phyloP scores from a whole-genome alignment of 1,140 invertebrate species.

The Cydia fagiglandana region DNA sequence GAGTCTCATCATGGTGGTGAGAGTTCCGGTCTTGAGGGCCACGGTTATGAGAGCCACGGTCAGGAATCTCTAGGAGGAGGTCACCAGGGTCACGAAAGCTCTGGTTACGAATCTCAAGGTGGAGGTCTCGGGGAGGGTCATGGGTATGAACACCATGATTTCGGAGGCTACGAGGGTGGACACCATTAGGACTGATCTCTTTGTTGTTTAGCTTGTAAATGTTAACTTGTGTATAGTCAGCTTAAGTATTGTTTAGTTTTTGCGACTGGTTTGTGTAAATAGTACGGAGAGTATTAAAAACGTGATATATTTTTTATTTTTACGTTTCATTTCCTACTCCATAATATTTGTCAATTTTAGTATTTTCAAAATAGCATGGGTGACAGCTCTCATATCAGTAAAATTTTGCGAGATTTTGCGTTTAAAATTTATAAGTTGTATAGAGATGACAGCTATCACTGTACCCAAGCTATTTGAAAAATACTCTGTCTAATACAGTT shows the following conservation, averaged over 20 bases:
- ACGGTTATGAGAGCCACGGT: constrained; percentile 12
- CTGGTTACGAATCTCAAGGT: constrained; percentile 35
- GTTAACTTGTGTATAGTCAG: constrained; percentile 74
- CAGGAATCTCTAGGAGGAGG: constrained; percentile 34
- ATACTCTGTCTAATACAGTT: no score
- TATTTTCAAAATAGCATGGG: no score
- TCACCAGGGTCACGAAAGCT: constrained; percentile 42
- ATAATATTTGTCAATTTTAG: no score
- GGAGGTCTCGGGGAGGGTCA: constrained; percentile 42
- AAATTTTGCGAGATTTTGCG: no score
- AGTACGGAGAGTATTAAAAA: constrained; percentile 75
- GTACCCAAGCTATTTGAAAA: no score
- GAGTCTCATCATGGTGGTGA: constrained; percentile 56
- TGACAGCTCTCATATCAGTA: no score
- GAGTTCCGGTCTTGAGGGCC: constrained; percentile 34
- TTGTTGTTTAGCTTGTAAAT: constrained; percentile 77
- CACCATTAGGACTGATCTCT: constrained; percentile 74
- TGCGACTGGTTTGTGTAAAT: constrained; percentile 63
- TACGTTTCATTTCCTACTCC: constrained; percentile 33
- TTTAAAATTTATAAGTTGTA: no score
- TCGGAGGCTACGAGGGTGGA: constrained; percentile 55
- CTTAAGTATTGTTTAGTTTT: constrained; percentile 66
- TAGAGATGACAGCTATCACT: no score
- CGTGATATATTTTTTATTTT: constrained; percentile 46
- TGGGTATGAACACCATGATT: constrained; percentile 50